A percentile compares a stretch with the other conserved stretches of the same genome.
Evolutionary conservation across 1,140 invertebrate species (phyloP).

Genomic region (Cotesia chilonis): DNA sequence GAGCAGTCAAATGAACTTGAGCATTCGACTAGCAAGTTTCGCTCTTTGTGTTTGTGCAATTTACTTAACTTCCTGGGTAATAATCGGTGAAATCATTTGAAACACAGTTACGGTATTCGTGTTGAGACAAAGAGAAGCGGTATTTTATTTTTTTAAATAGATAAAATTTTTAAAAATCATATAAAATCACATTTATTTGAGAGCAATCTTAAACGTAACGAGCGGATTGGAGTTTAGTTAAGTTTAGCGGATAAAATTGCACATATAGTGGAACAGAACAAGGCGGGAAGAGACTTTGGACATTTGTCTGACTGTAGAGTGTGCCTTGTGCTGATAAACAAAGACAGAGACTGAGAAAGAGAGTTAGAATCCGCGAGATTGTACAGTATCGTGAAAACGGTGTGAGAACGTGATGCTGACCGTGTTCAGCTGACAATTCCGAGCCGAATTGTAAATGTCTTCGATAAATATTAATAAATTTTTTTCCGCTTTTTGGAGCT

Average conservation of each 20-base stretch:
- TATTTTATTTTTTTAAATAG: no score
- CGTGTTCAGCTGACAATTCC: conserved; percentile 49
- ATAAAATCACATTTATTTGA: no score
- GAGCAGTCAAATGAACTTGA: no score
- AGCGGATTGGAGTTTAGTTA: neutral
- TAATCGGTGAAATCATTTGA: no score
- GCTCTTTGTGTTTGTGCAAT: no score
- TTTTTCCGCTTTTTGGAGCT: neutral
- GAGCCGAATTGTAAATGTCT: neutral
- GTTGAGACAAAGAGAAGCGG: no score
- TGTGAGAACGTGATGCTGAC: conserved; percentile 48
- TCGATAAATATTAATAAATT: conserved; percentile 3
- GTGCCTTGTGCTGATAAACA: neutral
- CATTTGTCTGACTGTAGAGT: conserved; percentile 24
- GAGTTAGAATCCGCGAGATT: conserved; percentile 6
- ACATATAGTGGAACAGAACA: neutral
- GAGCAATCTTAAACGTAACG: no score
- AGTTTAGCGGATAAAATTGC: neutral
- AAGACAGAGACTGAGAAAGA: neutral
- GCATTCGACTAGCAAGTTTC: no score
- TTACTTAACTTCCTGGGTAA: no score
- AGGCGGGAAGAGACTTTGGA: conserved; percentile 41
- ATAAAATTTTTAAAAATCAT: no score
- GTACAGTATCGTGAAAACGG: conserved; percentile 24
- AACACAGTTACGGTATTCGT: no score